Percentiles rank a stretch among this genome's conserved stretches.
Evolutionary conservation across 2,797 vertebrate genomes (phyloP).

Genomic region (Falco berigora): DNA sequence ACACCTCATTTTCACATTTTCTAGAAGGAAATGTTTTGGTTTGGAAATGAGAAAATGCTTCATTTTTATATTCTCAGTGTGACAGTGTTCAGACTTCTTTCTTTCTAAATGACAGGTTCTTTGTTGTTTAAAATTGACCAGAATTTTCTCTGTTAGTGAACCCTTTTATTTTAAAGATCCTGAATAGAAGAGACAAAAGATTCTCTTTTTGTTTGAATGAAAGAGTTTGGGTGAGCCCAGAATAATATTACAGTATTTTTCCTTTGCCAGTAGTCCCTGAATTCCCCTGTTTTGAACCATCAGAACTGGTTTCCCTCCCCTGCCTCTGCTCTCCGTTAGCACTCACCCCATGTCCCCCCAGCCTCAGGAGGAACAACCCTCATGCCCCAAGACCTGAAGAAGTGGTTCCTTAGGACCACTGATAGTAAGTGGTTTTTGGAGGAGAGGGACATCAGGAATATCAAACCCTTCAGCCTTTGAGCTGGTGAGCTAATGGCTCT

Average conservation of each 20-base stretch:
- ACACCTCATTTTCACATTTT: slow-evolving; percentile 46
- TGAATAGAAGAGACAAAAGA: not conserved
- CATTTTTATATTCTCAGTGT: not conserved
- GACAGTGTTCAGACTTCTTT: not conserved
- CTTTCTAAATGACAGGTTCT: not conserved
- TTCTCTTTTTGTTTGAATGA: not conserved
- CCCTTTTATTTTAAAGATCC: not conserved
- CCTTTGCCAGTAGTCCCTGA: not conserved
- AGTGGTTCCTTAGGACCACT: not conserved
- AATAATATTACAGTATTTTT: not conserved
- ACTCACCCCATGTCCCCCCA: not conserved
- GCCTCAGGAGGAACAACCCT: not conserved
- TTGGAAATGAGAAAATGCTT: slow-evolving; percentile 32
- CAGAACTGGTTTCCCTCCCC: not conserved
- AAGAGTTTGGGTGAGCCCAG: not conserved
- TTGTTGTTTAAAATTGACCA: not conserved
- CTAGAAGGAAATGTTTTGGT: slow-evolving; percentile 46
- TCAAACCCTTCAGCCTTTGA: not conserved
- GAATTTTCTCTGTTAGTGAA: not conserved
- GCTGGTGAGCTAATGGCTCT: not conserved
- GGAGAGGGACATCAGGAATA: not conserved
- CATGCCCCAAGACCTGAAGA: not conserved
- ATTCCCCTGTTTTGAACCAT: not conserved
- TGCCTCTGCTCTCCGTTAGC: not conserved
- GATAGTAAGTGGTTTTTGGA: not conserved